Base-by-base conservation (phyloP, 2,797 vertebrate species). In the Helarctos malayanus region DNA sequence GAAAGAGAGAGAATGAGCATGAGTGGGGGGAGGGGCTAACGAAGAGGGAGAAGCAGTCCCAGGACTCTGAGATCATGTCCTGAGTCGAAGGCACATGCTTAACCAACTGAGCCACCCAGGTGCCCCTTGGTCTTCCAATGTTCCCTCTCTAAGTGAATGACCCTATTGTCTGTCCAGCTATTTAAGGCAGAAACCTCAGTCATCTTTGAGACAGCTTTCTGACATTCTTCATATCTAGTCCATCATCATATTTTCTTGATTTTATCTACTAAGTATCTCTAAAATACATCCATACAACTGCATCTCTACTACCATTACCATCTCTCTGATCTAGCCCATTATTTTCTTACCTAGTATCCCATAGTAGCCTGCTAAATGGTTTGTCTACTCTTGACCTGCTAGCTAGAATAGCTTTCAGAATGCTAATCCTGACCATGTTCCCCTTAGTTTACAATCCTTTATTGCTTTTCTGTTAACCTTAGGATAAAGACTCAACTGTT, bases 231-330 rank as follows among this genome's bases (percentile, higher is more conserved):
- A 5, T 65, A 27, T 47, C 57, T 78, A 92, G 69, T 25, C 69
- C 54, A 45, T 92, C 32, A 79, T 81, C 61, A 71, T 14, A 45
- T 83, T 92, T 96, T 75, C 41, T 89, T 80, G n/a, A 93, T 91
- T 80, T 81, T 21, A 49, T 76, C 61, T 63, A n/a, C n/a, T 86
- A 38, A 65, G 15, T 65, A 13, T 83, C 54, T 93, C 56, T 88
- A 57, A 52, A 19, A 18, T 91, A 45, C 11, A 65, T 52, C 35
- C 16, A 8, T 75, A 75, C 49, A 47, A 65, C 57, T 85, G 14
- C 15, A 81, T 71, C 49, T 89, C 59, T 12, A 35, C 73, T 63
- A 8, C 79, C 75, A 25, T 61, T 85, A 12, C 25, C 35, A n/a
- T 63, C 49, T 89, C 45, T 27, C 21, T 78, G 84, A 25, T 81